These are phyloP conservation scores for Rallus limicola DNA, from an alignment of 2,113 vertebrate genomes.

Conservation along the genomic window DNA sequence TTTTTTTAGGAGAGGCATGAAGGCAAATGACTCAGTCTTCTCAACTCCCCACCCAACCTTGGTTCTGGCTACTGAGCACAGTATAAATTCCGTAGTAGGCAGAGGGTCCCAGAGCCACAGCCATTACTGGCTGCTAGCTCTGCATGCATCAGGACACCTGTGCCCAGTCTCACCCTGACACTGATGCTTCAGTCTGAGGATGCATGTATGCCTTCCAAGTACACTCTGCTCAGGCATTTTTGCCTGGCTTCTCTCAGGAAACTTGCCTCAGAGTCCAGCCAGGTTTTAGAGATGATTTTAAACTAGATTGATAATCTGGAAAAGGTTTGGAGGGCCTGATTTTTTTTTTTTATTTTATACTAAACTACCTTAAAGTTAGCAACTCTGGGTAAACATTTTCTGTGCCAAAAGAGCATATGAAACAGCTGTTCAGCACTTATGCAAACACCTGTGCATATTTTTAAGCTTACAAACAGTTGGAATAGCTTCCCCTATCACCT, in stretches of 20 bases:
- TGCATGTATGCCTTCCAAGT: fast-evolving
- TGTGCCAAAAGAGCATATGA: background rate
- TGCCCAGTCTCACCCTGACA: background rate
- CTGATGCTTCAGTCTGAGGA: background rate
- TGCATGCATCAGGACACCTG: background rate
- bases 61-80: background rate
- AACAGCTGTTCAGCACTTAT: constrained; percentile 30
- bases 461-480: constrained; percentile 35
- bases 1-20: constrained; percentile 7
- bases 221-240: background rate
- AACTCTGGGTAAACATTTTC: background rate
- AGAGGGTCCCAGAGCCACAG: background rate
- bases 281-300: background rate
- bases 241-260: background rate
- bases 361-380: background rate
- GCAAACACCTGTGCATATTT: constrained; percentile 54
- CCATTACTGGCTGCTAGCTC: background rate
- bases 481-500: constrained; percentile 3
- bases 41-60: background rate
- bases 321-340: background rate
- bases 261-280: background rate
- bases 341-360: background rate
- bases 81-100: background rate
- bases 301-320: background rate
- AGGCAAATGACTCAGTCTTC: constrained; percentile 19